Evolutionary conservation across 2,888 invertebrate genomes (phyloP), one percentile per base, ranked within the genome.

Genomic region (Ceraclea dissimilis): DNA sequence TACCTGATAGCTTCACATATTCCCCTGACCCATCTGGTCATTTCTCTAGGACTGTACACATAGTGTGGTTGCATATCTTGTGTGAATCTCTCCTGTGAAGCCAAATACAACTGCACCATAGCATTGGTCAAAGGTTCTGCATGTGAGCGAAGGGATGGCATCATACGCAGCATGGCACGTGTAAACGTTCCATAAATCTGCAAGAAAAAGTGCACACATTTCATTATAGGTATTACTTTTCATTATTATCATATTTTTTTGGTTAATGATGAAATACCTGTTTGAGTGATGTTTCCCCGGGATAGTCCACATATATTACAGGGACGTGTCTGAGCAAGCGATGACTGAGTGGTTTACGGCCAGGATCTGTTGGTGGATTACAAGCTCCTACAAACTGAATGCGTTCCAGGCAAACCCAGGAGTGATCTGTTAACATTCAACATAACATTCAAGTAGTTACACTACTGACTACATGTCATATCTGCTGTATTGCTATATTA

Each of bases 21-120:
- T 62, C 99, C 99, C 60, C 99, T 83, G 54, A 99, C 98, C 99
- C 99, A 99, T 68, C 99, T 79, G 0, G 99, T 99, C 94, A 99
- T 93, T 76, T 99, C 99, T 67, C 93, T 82, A 10, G 99, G 99
- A 56, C 97, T 97, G 78, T 99, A 99, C 0, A 99, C 97, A 71
- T 99, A 99, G 74, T 99, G 99, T 1, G 99, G 99, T 72, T 99
- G 99, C 94, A 98, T 98, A 73, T 99, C 99, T 74, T 98, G 98
- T 1, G 99, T 99, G 73, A 99, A 99, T 53, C 89, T 82, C 71
- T 98, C 98, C 77, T 99, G 98, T 4, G 97, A 97, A 5, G 89
- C 84, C 53, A 98, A 80, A 77, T 98, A 99, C 70, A 99, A 92
- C 69, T 96, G 95, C 11, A 99, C 99, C 99, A 99, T 99, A 1